phyloP scores from a whole-genome alignment of 2,888 invertebrate species.

The Serrognathus titanus region DNA sequence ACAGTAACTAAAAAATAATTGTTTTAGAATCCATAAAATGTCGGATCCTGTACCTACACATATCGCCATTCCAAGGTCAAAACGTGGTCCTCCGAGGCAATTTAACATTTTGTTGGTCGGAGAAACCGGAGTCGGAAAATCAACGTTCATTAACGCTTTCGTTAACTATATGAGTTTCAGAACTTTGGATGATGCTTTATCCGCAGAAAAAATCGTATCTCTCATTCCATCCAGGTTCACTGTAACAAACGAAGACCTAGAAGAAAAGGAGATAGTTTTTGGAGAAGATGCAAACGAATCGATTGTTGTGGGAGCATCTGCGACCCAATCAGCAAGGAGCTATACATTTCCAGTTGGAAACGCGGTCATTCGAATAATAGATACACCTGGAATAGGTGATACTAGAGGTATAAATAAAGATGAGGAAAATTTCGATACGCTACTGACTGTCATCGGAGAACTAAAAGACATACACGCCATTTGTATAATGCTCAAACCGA shows the following conservation, averaged over 20 bases:
- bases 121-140: constrained; percentile 25
- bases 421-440: constrained; percentile 36
- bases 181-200: constrained; percentile 15
- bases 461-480: constrained; percentile 19
- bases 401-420: constrained; percentile 32
- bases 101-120: constrained; percentile 28
- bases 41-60: too few species aligned
- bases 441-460: constrained; percentile 20
- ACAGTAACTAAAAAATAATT: too few species aligned
- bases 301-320: constrained; percentile 4
- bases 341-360: constrained; percentile 1
- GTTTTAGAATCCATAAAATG: too few species aligned
- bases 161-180: constrained; percentile 20
- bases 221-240: constrained; percentile 20
- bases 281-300: constrained; percentile 7
- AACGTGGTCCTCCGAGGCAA: not conserved
- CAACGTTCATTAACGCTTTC: constrained; percentile 26
- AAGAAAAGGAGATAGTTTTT: constrained; percentile 1
- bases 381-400: constrained; percentile 28
- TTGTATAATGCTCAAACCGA: constrained; percentile 23
- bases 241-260: constrained; percentile 11
- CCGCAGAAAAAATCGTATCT: constrained; percentile 9
- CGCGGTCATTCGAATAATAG: constrained; percentile 11
- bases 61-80: too few species aligned
- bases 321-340: constrained; percentile 10